phyloP scores from a whole-genome alignment of 2,797 vertebrate genomes.

The Myotis findleyi region DNA sequence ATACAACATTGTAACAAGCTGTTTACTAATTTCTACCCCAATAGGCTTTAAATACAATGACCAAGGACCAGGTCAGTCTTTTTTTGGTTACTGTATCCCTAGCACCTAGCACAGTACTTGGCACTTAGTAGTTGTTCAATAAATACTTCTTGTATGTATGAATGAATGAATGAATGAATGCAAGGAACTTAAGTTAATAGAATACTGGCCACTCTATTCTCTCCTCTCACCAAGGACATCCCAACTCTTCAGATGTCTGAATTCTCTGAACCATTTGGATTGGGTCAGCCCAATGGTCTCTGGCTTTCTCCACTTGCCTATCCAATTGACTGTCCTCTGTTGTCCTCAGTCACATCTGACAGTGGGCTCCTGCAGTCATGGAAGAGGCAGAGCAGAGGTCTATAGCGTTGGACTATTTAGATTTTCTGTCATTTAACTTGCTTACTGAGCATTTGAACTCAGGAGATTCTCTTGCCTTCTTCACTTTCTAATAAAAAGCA shows the following conservation, averaged over 20 bases:
- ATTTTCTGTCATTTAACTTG: neutral
- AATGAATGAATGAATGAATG: neutral
- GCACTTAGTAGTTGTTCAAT: neutral
- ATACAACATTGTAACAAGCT: neutral
- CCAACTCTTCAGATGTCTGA: conserved; percentile 29
- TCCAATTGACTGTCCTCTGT: neutral
- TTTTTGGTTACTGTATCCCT: neutral
- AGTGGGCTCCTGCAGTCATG: neutral
- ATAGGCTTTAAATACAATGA: neutral
- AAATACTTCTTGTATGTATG: neutral
- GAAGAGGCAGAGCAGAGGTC: neutral
- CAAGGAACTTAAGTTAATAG: neutral
- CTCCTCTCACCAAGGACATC: neutral
- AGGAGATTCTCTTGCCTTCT: neutral
- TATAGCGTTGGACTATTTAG: fast-evolving
- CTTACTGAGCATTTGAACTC: neutral
- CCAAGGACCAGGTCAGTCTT: neutral
- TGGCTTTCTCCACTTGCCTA: neutral
- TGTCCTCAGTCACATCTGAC: neutral
- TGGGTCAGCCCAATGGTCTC: neutral
- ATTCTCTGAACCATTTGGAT: neutral
- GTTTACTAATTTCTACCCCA: neutral
- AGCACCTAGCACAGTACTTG: neutral
- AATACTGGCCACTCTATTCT: neutral
- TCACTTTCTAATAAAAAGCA: neutral